phyloP scores from a whole-genome alignment of 2,797 vertebrate species.

The Rhinella marina region DNA sequence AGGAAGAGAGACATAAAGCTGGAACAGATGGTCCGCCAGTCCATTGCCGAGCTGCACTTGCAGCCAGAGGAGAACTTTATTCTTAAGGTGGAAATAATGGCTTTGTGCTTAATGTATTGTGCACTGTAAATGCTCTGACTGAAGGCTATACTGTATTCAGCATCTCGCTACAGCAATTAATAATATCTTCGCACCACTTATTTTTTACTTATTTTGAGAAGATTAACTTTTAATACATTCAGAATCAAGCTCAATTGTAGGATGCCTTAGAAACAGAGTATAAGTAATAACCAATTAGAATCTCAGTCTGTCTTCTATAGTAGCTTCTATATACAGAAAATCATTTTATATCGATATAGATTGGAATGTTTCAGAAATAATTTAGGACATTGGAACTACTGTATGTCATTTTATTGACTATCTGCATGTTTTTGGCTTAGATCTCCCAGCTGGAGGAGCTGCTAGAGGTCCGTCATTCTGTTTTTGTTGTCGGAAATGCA shows the following conservation, averaged over 20 bases:
- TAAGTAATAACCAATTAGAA: conserved; percentile 10
- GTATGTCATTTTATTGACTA: background rate
- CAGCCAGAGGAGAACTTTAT: conserved; percentile 90
- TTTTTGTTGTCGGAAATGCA: conserved; percentile 80
- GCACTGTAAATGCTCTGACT: conserved; percentile 77
- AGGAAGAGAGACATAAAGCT: conserved; percentile 77
- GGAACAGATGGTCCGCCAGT: conserved; percentile 82
- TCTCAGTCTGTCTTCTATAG: background rate
- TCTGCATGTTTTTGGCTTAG: conserved; percentile 65
- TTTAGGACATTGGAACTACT: background rate
- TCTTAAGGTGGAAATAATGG: conserved; percentile 83
- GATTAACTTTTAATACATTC: conserved; percentile 20
- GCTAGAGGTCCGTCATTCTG: conserved; percentile 76
- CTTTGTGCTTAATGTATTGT: conserved; percentile 81
- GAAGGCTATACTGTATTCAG: conserved; percentile 71
- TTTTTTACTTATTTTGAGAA: conserved; percentile 64
- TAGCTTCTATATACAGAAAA: background rate
- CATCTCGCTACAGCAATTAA: conserved; percentile 72
- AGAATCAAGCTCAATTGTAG: background rate
- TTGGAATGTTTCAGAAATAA: background rate
- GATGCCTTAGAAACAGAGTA: background rate
- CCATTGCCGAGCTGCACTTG: conserved; percentile 78
- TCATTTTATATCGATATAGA: background rate
- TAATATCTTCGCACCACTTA: conserved; percentile 54
- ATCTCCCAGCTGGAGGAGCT: conserved; percentile 81